These are phyloP conservation scores for Serranus cabrilla DNA, from an alignment of 2,797 vertebrate genomes.

Conservation along the genomic window DNA sequence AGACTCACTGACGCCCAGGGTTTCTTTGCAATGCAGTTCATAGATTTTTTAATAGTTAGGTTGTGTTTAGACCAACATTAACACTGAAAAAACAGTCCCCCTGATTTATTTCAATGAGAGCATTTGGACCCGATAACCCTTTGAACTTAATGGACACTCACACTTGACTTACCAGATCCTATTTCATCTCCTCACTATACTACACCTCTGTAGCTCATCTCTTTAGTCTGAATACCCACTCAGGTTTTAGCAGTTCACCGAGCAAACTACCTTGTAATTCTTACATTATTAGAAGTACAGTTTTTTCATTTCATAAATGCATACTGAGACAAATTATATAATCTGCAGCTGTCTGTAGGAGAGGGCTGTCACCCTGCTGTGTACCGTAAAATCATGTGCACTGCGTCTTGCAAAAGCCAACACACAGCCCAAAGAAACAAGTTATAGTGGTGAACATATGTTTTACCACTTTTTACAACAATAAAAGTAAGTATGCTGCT, in stretches of 20 bases:
- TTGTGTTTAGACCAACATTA: background rate
- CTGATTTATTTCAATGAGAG: background rate
- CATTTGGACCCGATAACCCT: background rate
- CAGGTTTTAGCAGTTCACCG: background rate
- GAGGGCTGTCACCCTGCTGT: background rate
- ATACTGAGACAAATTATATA: background rate
- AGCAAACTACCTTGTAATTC: background rate
- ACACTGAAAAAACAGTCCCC: background rate
- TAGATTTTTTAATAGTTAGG: background rate
- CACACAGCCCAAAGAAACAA: background rate
- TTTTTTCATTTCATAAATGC: background rate
- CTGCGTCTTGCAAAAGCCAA: background rate
- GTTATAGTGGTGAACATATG: background rate
- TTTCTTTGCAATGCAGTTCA: background rate
- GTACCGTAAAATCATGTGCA: background rate
- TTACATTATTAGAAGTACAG: background rate
- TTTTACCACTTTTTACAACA: background rate
- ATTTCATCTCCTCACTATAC: background rate
- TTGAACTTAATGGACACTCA: background rate
- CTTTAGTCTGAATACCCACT: no score
- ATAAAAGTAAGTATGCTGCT: constrained; percentile 2
- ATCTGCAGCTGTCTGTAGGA: background rate
- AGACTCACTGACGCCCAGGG: background rate
- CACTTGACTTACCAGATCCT: background rate
- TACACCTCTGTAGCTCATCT: background rate